Evolutionary conservation across 2,888 invertebrate species (phyloP).

Genomic region (Erebia ligea): DNA sequence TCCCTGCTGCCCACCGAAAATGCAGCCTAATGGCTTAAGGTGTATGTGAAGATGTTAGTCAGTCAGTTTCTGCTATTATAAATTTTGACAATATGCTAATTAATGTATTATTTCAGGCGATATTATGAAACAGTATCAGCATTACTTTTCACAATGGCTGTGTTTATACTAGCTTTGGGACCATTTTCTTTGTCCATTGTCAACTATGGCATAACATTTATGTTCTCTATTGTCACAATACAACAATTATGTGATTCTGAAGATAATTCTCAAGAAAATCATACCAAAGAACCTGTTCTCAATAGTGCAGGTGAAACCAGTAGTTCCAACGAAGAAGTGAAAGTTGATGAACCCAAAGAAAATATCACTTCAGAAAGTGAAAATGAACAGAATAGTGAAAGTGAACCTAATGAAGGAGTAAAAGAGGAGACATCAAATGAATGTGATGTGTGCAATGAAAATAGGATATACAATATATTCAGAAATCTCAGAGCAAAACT

Average conservation of each 20-base stretch:
- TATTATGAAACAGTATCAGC: constrained; percentile 71
- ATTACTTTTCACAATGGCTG: constrained; percentile 79
- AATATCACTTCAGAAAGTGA: constrained; percentile 29
- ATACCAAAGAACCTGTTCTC: constrained; percentile 24
- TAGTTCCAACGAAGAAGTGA: constrained; percentile 15
- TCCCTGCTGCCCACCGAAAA: too few relatives aligned
- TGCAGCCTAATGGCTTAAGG: too few relatives aligned
- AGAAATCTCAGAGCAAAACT: constrained; percentile 70
- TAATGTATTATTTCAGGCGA: constrained; percentile 65
- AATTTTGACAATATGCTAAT: neutral
- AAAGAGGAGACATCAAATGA: constrained; percentile 43
- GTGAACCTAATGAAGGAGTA: constrained; percentile 26
- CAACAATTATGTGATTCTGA: constrained; percentile 80
- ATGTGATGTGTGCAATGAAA: constrained; percentile 67
- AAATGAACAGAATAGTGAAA: constrained; percentile 29
- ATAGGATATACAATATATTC: constrained; percentile 63
- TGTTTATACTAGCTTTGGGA: constrained; percentile 82
- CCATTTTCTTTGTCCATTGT: constrained; percentile 84
- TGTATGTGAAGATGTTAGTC: neutral
- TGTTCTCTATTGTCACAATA: constrained; percentile 79
- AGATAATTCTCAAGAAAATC: constrained; percentile 37
- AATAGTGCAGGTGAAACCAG: constrained; percentile 22
- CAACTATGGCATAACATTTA: constrained; percentile 82
- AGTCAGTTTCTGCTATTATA: neutral
- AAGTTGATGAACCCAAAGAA: constrained; percentile 30